A percentile compares a stretch with the other conserved stretches of the same genome.
These are phyloP conservation scores for Meloe dianella DNA, from an alignment of 2,888 invertebrate genomes.

Conservation along the genomic window DNA sequence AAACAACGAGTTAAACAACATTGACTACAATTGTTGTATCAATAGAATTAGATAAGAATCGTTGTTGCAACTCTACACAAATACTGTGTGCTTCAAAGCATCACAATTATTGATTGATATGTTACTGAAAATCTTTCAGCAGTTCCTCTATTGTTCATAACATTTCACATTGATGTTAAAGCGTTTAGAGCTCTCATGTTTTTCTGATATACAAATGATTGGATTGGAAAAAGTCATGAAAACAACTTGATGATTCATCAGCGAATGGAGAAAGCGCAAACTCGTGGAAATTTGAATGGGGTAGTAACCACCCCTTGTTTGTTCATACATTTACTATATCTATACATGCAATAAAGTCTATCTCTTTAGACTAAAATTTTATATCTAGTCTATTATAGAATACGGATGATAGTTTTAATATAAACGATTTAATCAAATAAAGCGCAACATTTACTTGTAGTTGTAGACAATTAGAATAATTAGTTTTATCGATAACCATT, in stretches of 20 bases:
- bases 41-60: no score
- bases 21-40: no score
- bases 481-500: constrained; percentile 8
- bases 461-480: not conserved
- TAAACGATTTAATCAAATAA: not conserved
- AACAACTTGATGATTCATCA: constrained; percentile 32
- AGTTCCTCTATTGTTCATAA: no score
- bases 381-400: constrained; percentile 3
- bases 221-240: not conserved
- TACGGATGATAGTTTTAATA: not conserved
- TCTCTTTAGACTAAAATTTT: constrained; percentile 15
- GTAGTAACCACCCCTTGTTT: constrained; percentile 52
- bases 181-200: not conserved
- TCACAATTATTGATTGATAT: no score
- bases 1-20: no score
- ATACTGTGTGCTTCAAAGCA: no score
- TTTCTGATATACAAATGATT: not conserved
- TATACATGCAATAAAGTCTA: constrained; percentile 43
- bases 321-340: constrained; percentile 35
- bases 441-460: not conserved
- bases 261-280: constrained; percentile 44
- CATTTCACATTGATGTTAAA: no score
- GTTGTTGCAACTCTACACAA: no score
- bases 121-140: no score
- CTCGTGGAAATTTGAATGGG: constrained; percentile 50